Conservation (phyloP, 2,113 vertebrate species). For the Cyphomyrus discorhynchus region DNA sequence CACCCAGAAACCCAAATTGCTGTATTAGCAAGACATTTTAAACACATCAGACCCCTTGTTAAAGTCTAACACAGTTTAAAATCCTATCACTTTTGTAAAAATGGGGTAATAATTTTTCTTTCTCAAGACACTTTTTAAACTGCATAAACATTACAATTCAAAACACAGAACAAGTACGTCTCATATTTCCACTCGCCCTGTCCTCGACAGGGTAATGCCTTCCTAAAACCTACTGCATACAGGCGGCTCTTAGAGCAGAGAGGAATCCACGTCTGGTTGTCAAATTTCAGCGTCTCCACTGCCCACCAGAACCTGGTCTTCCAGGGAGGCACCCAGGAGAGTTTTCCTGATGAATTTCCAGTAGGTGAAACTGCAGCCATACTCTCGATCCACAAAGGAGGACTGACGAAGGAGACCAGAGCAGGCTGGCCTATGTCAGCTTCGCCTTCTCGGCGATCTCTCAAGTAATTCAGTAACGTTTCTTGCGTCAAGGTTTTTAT, state of each 20-base stretch:
- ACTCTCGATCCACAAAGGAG: not conserved
- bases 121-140: not conserved
- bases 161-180: not conserved
- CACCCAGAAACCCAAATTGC: not conserved
- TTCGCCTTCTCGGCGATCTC: not conserved
- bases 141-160: not conserved
- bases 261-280: slow-evolving; percentile 56
- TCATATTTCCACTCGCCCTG: not conserved
- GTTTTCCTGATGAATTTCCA: slow-evolving; percentile 26
- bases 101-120: not conserved
- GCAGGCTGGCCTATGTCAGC: not conserved
- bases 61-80: not conserved
- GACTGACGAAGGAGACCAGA: not conserved
- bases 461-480: slow-evolving; percentile 28
- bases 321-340: slow-evolving; percentile 31
- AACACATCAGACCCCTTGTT: not conserved
- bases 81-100: not conserved
- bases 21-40: not conserved
- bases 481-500: slow-evolving; percentile 42
- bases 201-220: not conserved
- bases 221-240: slow-evolving; percentile 46
- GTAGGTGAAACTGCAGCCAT: slow-evolving; percentile 24
- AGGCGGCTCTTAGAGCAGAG: slow-evolving; percentile 48
- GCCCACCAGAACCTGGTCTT: slow-evolving; percentile 39
- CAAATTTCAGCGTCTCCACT: slow-evolving; percentile 36